Evolutionary conservation across 2,888 invertebrate genomes (phyloP).

Genomic region (Cerceris ruficornis): DNA sequence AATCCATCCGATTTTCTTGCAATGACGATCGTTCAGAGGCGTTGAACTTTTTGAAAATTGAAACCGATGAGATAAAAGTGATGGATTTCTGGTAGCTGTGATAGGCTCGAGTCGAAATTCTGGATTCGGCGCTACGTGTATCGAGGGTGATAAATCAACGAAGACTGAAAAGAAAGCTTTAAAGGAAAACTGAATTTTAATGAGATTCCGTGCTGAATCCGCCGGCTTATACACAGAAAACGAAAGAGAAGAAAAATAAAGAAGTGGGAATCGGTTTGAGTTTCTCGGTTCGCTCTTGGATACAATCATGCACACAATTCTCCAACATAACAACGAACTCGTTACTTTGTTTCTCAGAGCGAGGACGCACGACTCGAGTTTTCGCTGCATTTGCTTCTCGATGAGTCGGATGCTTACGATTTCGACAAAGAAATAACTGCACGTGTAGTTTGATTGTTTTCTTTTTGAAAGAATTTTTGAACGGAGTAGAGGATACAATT

Average conservation of each 20-base stretch:
- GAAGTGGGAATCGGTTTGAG: slow-evolving; percentile 13
- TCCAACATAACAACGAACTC: slow-evolving; percentile 45
- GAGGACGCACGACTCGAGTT: slow-evolving; percentile 31
- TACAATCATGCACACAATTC: slow-evolving; percentile 70
- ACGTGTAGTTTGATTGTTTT: too few species aligned
- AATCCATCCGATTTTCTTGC: too few species aligned
- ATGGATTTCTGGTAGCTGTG: too few species aligned
- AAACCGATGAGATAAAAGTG: too few species aligned
- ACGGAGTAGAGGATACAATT: too few species aligned
- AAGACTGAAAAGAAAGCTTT: slow-evolving; percentile 41
- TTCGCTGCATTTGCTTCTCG: background rate
- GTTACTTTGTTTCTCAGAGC: slow-evolving; percentile 16
- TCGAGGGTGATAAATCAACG: slow-evolving; percentile 44
- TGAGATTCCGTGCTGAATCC: slow-evolving; percentile 71
- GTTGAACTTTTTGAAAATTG: too few species aligned
- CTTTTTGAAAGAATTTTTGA: too few species aligned
- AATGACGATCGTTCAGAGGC: too few species aligned
- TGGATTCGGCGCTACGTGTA: slow-evolving; percentile 53
- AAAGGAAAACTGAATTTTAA: slow-evolving; percentile 67
- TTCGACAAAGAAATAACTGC: too few species aligned
- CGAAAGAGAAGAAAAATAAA: slow-evolving; percentile 8
- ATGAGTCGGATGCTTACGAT: background rate
- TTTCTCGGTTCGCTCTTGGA: slow-evolving; percentile 45
- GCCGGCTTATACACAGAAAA: slow-evolving; percentile 46
- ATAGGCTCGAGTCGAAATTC: background rate